These are phyloP conservation scores for Triplophysa siluroides DNA, from an alignment of 2,113 vertebrate genomes.

Conservation along the genomic window DNA sequence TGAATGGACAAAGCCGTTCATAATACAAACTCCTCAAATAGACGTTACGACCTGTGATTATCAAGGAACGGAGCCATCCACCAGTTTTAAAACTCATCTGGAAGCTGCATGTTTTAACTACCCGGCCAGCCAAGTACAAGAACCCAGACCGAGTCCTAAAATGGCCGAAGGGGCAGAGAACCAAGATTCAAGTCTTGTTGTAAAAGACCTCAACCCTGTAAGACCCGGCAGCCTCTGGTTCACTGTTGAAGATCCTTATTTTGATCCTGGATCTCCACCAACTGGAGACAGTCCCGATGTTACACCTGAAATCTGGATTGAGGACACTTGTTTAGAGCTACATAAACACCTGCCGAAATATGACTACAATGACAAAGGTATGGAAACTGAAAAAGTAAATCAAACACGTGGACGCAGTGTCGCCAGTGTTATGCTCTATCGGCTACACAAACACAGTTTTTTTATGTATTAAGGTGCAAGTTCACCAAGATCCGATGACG, in stretches of 20 bases:
- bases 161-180: background rate
- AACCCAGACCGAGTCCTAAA: background rate
- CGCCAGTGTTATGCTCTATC: too few relatives aligned
- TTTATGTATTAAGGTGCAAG: slow-evolving; percentile 21
- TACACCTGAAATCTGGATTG: background rate
- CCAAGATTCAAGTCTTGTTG: background rate
- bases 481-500: slow-evolving; percentile 64
- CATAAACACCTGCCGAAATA: slow-evolving; percentile 49
- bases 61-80: background rate
- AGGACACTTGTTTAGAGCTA: slow-evolving; percentile 33
- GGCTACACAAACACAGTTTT: too few relatives aligned
- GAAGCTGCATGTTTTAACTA: background rate
- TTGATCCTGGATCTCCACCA: slow-evolving; percentile 49
- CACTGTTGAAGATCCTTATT: slow-evolving; percentile 79
- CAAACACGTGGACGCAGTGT: too few relatives aligned
- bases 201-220: background rate
- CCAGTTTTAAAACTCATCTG: background rate
- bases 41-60: background rate
- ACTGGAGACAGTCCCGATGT: background rate
- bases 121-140: slow-evolving; percentile 14
- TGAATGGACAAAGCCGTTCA: background rate
- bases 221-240: slow-evolving; percentile 44
- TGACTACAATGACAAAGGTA: slow-evolving; percentile 57
- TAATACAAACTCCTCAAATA: background rate
- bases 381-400: background rate